phyloP scores from a whole-genome alignment of 2,113 vertebrate genomes.

The Neotragus moschatus region DNA sequence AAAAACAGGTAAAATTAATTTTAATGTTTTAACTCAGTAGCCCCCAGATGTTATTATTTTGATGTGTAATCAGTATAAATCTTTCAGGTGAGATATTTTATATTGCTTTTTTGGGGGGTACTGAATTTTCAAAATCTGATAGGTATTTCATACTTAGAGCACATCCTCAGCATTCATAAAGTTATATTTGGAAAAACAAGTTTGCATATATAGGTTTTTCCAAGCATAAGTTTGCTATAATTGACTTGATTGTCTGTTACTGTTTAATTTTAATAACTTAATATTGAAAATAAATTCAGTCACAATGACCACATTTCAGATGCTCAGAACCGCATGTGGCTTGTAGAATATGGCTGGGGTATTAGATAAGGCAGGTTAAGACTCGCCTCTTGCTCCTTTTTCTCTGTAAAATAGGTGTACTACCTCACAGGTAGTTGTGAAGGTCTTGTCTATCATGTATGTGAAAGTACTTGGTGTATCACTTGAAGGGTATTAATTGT shows the following conservation, averaged over 20 bases:
- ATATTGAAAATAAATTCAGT: not conserved
- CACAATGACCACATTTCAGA: not conserved
- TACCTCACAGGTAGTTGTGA: not conserved
- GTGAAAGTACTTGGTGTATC: not conserved
- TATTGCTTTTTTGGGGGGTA: not conserved
- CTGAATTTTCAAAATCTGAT: conserved; percentile 32
- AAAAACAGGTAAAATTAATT: not conserved
- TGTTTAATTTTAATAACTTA: conserved; percentile 7
- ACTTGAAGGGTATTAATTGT: not conserved
- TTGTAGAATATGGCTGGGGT: not conserved
- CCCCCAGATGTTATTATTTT: not conserved
- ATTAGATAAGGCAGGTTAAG: not conserved
- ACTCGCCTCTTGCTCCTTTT: not conserved
- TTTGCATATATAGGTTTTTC: conserved; percentile 1
- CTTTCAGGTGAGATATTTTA: conserved; percentile 17
- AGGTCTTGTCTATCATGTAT: not conserved
- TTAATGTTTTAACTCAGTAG: not conserved
- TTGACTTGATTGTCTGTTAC: not conserved
- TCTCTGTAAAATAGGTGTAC: not conserved
- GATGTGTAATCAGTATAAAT: not conserved
- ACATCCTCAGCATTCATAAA: not conserved
- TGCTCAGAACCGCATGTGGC: not conserved
- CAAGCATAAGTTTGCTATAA: conserved; percentile 4
- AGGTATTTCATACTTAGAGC: conserved; percentile 16
- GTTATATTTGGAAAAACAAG: not conserved